Base-by-base conservation (phyloP, 1,140 invertebrate species). In the Cyclargus thomasi region DNA sequence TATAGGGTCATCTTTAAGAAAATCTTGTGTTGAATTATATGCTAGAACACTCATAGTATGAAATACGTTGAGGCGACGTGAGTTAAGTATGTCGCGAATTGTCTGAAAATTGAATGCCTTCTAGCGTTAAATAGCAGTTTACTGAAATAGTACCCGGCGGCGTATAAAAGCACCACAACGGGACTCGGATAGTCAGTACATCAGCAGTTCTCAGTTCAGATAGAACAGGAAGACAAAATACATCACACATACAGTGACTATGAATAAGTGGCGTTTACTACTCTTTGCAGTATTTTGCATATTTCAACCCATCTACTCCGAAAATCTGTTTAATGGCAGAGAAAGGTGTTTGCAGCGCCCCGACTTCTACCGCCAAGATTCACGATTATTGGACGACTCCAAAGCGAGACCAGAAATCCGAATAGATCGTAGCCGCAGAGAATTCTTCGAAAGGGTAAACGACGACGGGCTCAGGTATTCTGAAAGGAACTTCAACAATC, bases 261-360 rank as follows among this genome's bases (percentile, higher is more conserved):
- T 89, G 86, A 77, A 88, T 89, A 82, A 85, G 77, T 84, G 85
- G 86, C 74, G 78, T 82, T 82, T 86, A 71, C 78, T 83, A 65
- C 74, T 88, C 59, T 72, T 89, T 72, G 78, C 80, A 69, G 67
- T 86, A 75, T 71, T 85, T 71, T 75, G 76, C 67, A 64, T 85
- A 47, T 71, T 86, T 53, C 79, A 86, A 63, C 79, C 83, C 22
- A 83, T 79, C 71, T 73, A 68, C 65, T 80, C 83, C 16, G 82
- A 77, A 64, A 81, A 71, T 67, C 71, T 85, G 65, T 72, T 86
- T 82, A 74, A 89, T 88, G 86, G 85, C 76, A 82, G 85, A 73
- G 69, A 79, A 57, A 63, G 73, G 72, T 81, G 79, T 65, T 75
- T 78, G 23, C 74, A 69, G 55, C 69, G 73, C 29, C 62, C 73